Evolutionary conservation across 2,888 invertebrate genomes (phyloP), one percentile per base, ranked within the genome.

Genomic region (Thymelicus sylvestris): DNA sequence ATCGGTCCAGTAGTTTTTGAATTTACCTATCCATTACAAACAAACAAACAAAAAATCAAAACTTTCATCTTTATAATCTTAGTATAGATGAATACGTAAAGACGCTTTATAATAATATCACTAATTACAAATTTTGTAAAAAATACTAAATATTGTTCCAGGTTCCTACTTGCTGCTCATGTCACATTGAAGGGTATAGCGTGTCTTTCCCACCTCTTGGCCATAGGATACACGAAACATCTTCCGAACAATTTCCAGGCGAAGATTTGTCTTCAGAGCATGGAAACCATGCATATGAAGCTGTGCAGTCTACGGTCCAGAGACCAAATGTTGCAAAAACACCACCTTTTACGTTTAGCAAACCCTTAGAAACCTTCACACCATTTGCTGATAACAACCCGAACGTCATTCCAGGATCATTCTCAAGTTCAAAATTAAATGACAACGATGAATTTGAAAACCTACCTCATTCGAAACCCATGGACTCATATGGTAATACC

Each of bases 161-260:
- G 95, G 95, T 96, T 0, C 97, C 97, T 39, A 97, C 97, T 0
- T 97, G 97, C 79, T 97, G 97, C 80, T 96, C 97, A 4, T 97
- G 97, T 80, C 97, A 97, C 83, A 96, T 97, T 12, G 96, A 96
- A 82, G 97, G 97, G 4, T 97, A 96, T 81, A 94, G 96, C 44
- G 96, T 96, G 12, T 92, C 95, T 10, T 96, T 95, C 75, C 96
- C 96, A 0, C 96, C 96, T 0, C 83, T 95, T 38, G 94, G 94
- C 1, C 94, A 94, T 52, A 90, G 95, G 77, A 89, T 94, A 5
- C 92, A 94, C 10, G 89, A 93, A 73, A 91, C 93, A 2, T 86
- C 89, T 0, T 93, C 94, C 7, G 95, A 95, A 81, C 87, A 86
- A 13, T 95, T 95, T 72, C 95, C 95, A 0, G 95, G 95, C 3